These are phyloP conservation scores for Proctacanthus coquilletti DNA, from an alignment of 1,140 invertebrate species.

Conservation along the genomic window DNA sequence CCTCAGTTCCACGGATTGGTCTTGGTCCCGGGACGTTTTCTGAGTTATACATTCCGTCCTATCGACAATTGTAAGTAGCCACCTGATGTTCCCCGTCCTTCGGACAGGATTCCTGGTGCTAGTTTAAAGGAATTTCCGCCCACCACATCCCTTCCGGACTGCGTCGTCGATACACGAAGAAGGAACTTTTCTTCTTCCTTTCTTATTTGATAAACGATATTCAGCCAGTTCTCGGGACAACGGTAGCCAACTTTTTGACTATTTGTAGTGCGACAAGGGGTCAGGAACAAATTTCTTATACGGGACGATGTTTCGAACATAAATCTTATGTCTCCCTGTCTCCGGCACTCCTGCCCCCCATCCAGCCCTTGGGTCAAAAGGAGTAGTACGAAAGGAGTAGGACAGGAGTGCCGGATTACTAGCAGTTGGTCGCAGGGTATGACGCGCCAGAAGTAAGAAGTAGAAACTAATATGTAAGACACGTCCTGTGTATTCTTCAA, in stretches of 20 bases:
- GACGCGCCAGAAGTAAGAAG: too few relatives aligned
- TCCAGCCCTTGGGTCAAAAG: too few relatives aligned
- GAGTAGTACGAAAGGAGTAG: too few relatives aligned
- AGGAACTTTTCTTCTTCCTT: too few relatives aligned
- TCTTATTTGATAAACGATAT: neutral
- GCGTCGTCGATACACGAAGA: too few relatives aligned
- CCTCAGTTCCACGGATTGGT: too few relatives aligned
- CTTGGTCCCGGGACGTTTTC: too few relatives aligned
- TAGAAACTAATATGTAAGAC: constrained; percentile 2
- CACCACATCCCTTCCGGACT: neutral
- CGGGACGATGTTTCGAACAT: neutral
- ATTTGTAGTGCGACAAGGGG: neutral
- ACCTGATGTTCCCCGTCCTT: constrained; percentile 3
- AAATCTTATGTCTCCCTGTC: neutral
- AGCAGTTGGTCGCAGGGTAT: too few relatives aligned
- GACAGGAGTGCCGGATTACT: too few relatives aligned
- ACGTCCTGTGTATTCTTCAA: neutral
- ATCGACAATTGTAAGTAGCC: neutral
- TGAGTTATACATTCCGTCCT: too few relatives aligned
- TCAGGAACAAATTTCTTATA: neutral
- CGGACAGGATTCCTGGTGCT: neutral
- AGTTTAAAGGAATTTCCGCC: neutral
- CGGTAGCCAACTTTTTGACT: neutral
- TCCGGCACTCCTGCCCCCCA: neutral
- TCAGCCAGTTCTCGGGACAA: too few relatives aligned